phyloP scores from a whole-genome alignment of 1,140 invertebrate genomes.

The Atopsyche davidsoni region DNA sequence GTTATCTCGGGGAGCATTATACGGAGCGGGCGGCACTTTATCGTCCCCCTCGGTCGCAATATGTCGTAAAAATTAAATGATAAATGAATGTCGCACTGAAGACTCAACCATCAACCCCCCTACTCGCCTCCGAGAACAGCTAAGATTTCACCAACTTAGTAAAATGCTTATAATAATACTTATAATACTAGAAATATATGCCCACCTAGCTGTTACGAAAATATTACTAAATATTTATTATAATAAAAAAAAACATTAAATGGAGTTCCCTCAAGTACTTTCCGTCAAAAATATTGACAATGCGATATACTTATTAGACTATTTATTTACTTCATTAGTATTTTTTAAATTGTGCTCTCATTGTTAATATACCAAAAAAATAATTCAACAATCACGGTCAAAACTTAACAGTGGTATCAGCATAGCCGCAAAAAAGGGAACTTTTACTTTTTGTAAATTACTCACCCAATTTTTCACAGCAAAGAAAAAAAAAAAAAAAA shows the following conservation, averaged over 20 bases:
- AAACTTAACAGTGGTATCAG: too few relatives aligned
- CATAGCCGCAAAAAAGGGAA: too few relatives aligned
- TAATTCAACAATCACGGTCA: too few relatives aligned
- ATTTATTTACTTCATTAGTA: too few relatives aligned
- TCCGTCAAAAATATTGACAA: too few relatives aligned
- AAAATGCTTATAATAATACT: not conserved
- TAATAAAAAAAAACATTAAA: not conserved
- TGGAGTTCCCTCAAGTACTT: too few relatives aligned
- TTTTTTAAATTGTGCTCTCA: too few relatives aligned
- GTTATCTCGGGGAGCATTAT: slow-evolving; percentile 14
- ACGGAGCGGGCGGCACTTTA: slow-evolving; percentile 10
- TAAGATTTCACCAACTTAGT: not conserved
- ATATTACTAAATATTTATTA: not conserved
- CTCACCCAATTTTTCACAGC: too few relatives aligned
- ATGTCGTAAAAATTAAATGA: slow-evolving; percentile 20
- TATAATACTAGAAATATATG: too few relatives aligned
- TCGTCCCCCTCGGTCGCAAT: slow-evolving; percentile 11
- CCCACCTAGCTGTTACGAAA: not conserved
- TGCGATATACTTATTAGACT: too few relatives aligned
- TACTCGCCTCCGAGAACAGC: not conserved
- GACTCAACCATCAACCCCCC: not conserved
- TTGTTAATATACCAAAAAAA: too few relatives aligned
- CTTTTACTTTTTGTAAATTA: too few relatives aligned
- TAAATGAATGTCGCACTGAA: slow-evolving; percentile 7
- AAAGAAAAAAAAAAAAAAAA: not conserved